Evolutionary conservation across 2,113 vertebrate species (phyloP).

Genomic region (Solea senegalensis): DNA sequence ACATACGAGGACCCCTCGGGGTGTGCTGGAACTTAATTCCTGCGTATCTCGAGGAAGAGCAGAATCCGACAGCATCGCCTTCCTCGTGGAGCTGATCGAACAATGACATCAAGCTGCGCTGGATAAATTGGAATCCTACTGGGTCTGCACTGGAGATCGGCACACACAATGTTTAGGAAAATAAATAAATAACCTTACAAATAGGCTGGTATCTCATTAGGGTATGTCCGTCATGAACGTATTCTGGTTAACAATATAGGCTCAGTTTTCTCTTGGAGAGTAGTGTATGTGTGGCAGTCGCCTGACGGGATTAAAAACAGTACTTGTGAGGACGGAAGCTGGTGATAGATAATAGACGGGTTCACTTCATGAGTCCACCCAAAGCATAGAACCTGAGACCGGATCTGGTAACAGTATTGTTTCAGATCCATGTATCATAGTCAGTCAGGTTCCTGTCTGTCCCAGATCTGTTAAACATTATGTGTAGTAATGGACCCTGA

Average conservation of each 20-base stretch:
- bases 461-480: too few relatives aligned
- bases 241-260: slow-evolving; percentile 48
- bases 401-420: too few relatives aligned
- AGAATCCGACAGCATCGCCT: slow-evolving; percentile 58
- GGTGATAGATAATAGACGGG: slow-evolving; percentile 24
- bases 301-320: neutral
- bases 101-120: slow-evolving; percentile 76
- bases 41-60: slow-evolving; percentile 53
- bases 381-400: too few relatives aligned
- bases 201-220: slow-evolving; percentile 52
- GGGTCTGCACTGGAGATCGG: slow-evolving; percentile 68
- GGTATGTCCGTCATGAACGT: slow-evolving; percentile 62
- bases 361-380: too few relatives aligned
- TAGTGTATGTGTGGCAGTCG: neutral
- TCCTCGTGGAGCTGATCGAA: slow-evolving; percentile 70
- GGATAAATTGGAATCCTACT: slow-evolving; percentile 80
- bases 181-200: slow-evolving; percentile 45
- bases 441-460: too few relatives aligned
- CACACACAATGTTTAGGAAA: slow-evolving; percentile 20
- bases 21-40: slow-evolving; percentile 36
- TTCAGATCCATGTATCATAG: too few relatives aligned
- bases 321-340: neutral
- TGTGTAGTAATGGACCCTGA: too few relatives aligned
- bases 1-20: slow-evolving; percentile 10
- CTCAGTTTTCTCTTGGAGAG: slow-evolving; percentile 31